Evolutionary conservation across 2,888 invertebrate species (phyloP).

Genomic region (Callyntrura guangdongensis): DNA sequence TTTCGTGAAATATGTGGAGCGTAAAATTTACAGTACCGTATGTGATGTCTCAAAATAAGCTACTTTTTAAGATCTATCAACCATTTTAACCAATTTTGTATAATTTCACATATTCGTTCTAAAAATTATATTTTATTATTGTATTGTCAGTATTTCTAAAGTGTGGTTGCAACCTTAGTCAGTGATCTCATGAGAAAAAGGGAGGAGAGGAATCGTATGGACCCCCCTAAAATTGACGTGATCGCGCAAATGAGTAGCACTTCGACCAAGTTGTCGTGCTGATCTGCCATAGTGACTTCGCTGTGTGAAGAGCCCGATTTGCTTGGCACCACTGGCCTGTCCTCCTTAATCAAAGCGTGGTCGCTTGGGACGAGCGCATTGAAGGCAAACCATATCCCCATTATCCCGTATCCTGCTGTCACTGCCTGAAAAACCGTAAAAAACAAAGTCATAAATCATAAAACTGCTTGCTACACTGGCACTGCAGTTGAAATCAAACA

Average conservation of each 20-base stretch:
- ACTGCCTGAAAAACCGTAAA: conserved; percentile 79
- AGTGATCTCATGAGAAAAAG: conserved; percentile 84
- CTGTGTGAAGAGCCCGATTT: conserved; percentile 65
- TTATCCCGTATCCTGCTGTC: conserved; percentile 82
- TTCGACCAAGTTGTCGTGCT: conserved; percentile 83
- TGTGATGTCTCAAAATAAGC: too few relatives aligned
- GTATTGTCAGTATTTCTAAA: too few relatives aligned
- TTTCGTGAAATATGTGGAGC: conserved; percentile 50
- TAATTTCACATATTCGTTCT: too few relatives aligned
- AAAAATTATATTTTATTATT: too few relatives aligned
- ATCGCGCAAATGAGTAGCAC: conserved; percentile 84
- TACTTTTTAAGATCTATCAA: too few relatives aligned
- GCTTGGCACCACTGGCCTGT: conserved; percentile 72
- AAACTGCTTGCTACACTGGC: conserved; percentile 1
- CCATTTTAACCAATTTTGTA: too few relatives aligned
- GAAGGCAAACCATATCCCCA: conserved; percentile 85
- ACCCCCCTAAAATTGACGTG: conserved; percentile 83
- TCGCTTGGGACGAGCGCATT: conserved; percentile 83
- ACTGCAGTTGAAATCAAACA: conserved; percentile 7
- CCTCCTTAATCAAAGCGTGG: conserved; percentile 76
- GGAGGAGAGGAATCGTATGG: conserved; percentile 84
- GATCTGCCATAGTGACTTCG: conserved; percentile 75
- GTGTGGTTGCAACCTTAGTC: conserved; percentile 81
- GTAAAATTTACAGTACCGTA: background rate
- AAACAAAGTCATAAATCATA: conserved; percentile 70